Conservation (phyloP, 1,140 invertebrate species). For the Sycobia sp. region DNA sequence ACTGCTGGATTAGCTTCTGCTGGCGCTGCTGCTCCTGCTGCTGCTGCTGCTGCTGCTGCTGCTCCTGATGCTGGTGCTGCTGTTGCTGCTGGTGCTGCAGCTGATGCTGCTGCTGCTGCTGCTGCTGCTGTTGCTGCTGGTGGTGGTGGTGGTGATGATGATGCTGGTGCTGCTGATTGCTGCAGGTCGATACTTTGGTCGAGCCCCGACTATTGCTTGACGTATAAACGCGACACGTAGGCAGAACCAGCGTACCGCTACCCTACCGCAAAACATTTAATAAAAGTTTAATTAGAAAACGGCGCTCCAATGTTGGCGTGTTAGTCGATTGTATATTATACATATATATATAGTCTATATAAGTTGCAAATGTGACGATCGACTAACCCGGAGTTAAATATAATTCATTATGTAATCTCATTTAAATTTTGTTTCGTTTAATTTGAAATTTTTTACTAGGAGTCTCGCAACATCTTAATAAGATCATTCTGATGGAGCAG, state of each 20-base stretch:
- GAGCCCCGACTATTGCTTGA: slow-evolving; percentile 29
- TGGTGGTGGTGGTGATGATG: slow-evolving; percentile 23
- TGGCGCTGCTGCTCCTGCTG: not conserved
- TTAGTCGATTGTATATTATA: too few species aligned
- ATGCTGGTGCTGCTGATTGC: slow-evolving; percentile 33
- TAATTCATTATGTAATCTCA: too few species aligned
- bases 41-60: slow-evolving; percentile 51
- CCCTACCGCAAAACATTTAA: slow-evolving; percentile 21
- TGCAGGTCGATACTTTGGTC: slow-evolving; percentile 2
- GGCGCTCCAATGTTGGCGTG: too few species aligned
- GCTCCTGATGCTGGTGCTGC: not conserved
- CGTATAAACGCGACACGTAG: slow-evolving; percentile 31
- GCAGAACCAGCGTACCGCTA: slow-evolving; percentile 28
- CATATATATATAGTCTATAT: too few species aligned
- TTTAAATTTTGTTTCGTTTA: too few species aligned
- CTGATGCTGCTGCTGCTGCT: slow-evolving; percentile 4
- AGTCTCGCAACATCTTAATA: too few species aligned
- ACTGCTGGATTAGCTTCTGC: slow-evolving; percentile 26
- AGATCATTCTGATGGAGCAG: too few species aligned
- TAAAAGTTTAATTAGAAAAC: too few species aligned
- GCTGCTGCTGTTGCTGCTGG: slow-evolving; percentile 2
- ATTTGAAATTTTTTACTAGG: too few species aligned
- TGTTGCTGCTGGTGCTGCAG: slow-evolving; percentile 16
- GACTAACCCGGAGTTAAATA: too few species aligned
- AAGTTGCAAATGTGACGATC: too few species aligned